A percentile compares a stretch with the other conserved stretches of the same genome.
Conservation (phyloP, 1,140 invertebrate genomes). For the Diabrotica virgifera region DNA sequence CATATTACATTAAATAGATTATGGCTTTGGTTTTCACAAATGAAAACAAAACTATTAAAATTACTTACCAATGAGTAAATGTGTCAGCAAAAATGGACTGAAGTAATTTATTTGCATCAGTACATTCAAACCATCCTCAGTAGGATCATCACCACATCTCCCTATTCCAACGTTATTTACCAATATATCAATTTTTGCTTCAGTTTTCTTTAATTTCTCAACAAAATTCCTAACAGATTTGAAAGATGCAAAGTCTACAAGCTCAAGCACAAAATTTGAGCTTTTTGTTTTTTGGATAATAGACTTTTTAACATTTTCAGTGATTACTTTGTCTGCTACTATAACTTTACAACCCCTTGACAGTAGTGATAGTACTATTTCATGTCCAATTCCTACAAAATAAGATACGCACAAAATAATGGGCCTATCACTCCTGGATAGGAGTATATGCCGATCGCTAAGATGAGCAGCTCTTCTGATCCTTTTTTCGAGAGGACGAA, state of each 20-base stretch:
- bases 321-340: constrained; percentile 8
- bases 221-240: constrained; percentile 40
- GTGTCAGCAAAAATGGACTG: constrained; percentile 65
- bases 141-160: constrained; percentile 39
- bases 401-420: too few species aligned
- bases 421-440: too few species aligned
- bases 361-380: constrained; percentile 1
- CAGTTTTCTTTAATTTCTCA: constrained; percentile 36
- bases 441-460: too few species aligned
- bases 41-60: constrained; percentile 3
- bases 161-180: constrained; percentile 56
- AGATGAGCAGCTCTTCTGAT: not conserved
- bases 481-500: not conserved
- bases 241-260: constrained; percentile 40
- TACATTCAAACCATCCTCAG: constrained; percentile 59
- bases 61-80: constrained; percentile 56
- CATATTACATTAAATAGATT: too few species aligned
- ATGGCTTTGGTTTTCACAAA: too few species aligned
- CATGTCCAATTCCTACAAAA: constrained; percentile 11
- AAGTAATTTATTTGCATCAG: constrained; percentile 64
- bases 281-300: not conserved
- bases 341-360: constrained; percentile 12
- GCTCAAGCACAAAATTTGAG: not conserved
- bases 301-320: not conserved
- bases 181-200: constrained; percentile 52